A percentile compares a stretch with the other conserved stretches of the same genome.
phyloP scores from a whole-genome alignment of 2,113 vertebrate genomes.

The Hippoglossus stenolepis region DNA sequence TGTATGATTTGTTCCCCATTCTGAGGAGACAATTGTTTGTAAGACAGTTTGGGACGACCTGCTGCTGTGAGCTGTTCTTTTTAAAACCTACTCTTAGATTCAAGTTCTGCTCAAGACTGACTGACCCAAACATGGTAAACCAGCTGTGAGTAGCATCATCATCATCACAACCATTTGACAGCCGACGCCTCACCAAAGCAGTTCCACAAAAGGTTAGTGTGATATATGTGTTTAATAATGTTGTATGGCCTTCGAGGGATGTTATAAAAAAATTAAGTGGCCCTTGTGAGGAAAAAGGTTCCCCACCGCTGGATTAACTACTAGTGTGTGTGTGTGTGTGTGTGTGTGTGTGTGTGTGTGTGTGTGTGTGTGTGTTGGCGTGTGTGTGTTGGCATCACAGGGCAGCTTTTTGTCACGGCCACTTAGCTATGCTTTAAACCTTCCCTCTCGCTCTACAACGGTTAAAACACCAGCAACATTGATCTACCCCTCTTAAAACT shows the following conservation, averaged over 20 bases:
- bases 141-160: background rate
- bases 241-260: background rate
- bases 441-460: constrained; percentile 35
- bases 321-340: constrained; percentile 1
- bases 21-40: background rate
- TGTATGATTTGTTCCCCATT: background rate
- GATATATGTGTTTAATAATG: background rate
- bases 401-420: constrained; percentile 61
- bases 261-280: background rate
- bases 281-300: background rate
- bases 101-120: background rate
- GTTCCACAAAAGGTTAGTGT: background rate
- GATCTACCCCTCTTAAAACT: constrained; percentile 47
- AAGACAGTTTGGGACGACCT: background rate
- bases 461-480: constrained; percentile 54
- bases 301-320: background rate
- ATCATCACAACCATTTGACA: background rate
- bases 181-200: background rate
- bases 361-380: constrained; percentile 5
- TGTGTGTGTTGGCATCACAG: constrained; percentile 29
- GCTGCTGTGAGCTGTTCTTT: background rate
- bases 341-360: background rate
- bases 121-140: background rate
- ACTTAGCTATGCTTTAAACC: constrained; percentile 57
- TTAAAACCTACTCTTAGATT: background rate